Base-by-base conservation (phyloP, 2,888 invertebrate genomes). In the Apantesis nais region DNA sequence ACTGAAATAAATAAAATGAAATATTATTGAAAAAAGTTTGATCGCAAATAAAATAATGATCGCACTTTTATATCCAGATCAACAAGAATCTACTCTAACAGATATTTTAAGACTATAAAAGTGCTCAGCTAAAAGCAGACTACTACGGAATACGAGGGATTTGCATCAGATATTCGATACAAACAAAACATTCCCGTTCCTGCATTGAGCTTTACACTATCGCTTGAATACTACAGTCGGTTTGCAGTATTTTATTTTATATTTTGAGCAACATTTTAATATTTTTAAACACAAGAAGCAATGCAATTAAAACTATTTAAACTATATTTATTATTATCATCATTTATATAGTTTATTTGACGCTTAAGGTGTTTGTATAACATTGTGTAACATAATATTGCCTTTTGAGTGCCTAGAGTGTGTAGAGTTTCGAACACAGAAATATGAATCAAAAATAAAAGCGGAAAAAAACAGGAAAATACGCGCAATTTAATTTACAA, bases 131-230 rank as follows among this genome's bases (percentile, higher is more conserved):
- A 64, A 69, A 69, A 69, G 60, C 68, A 60, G 34, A 44, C 44
- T 25, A 58, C 44, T 44, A 64, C 68, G 19, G 60, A 25, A 64
- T 69, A 60, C 55, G 4, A 34, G 34, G 68, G 68, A 69, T 69
- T 64, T 69, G 60, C 58, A 41, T 60, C 68, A 64, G 58, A 64
- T 64, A 69, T 69, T 64, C 44, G 64, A 44, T 64, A 64, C 44
- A 68, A 41, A 64, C 44, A 69, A 64, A 58, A 68, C 58, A 64
- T 60, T 64, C 22, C 22, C 22, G 41, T 22, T n/a, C 29, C n/a
- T 39, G 29, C 29, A 52, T 58, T 31, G 62, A 55, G 41, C 52
- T 48, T 39, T 52, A 63, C 37, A 63, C 9, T 37, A 48, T 37
- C 39, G 31, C 19, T 16, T 16, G 29, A 29, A 22, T 63, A 39